These are phyloP conservation scores for Sander lucioperca DNA, from an alignment of 2,113 vertebrate species.

Conservation along the genomic window DNA sequence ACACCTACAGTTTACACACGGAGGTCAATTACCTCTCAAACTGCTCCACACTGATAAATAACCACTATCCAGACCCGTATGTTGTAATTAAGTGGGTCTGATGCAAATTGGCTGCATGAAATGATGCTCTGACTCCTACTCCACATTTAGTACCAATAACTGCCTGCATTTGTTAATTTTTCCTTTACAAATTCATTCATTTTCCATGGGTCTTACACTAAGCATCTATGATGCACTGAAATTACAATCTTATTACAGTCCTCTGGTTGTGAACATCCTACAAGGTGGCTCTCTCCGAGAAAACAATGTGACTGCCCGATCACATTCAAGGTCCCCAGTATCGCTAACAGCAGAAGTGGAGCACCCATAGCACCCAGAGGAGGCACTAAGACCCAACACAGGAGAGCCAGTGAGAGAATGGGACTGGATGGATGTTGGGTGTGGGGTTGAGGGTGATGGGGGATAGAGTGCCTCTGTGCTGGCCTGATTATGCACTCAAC, in stretches of 20 bases:
- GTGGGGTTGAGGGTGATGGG: not conserved
- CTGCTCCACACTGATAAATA: not conserved
- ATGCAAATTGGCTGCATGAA: constrained; percentile 10
- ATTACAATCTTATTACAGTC: constrained; percentile 27
- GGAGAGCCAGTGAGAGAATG: constrained; percentile 9
- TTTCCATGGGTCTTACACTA: constrained; percentile 7
- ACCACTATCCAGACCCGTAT: not conserved
- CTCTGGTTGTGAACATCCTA: constrained; percentile 18
- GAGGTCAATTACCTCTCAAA: constrained; percentile 14
- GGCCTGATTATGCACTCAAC: constrained; percentile 72
- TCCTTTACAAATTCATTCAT: not conserved
- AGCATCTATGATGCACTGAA: constrained; percentile 7
- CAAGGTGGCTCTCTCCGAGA: not conserved
- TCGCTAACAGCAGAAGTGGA: constrained; percentile 16
- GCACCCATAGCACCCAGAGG: constrained; percentile 26
- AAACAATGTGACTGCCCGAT: not conserved
- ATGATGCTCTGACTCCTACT: constrained; percentile 6
- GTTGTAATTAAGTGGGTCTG: not conserved
- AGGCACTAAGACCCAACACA: constrained; percentile 20
- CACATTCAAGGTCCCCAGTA: constrained; percentile 33
- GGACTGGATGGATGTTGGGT: constrained; percentile 19
- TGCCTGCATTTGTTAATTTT: constrained; percentile 2
- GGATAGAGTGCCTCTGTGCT: constrained; percentile 67
- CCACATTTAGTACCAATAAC: constrained; percentile 1
- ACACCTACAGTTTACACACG: not conserved